phyloP scores from a whole-genome alignment of 2,888 invertebrate genomes.

The Drosophila phalerata region DNA sequence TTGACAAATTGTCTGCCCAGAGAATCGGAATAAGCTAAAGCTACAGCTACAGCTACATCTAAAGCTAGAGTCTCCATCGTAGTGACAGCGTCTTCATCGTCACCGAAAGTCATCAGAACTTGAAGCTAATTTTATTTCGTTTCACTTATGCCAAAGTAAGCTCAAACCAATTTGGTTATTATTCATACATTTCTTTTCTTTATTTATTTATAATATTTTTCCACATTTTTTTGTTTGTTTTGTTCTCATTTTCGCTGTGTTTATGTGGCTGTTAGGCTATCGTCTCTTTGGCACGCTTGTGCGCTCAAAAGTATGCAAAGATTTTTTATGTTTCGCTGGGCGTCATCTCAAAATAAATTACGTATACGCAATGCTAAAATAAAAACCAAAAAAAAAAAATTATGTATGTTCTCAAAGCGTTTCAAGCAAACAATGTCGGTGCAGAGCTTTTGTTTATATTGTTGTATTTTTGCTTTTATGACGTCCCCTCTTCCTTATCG shows the following conservation, averaged over 20 bases:
- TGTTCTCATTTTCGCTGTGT: slow-evolving; percentile 38
- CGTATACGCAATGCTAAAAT: slow-evolving; percentile 56
- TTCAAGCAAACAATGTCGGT: slow-evolving; percentile 70
- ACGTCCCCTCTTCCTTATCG: not conserved
- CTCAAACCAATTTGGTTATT: slow-evolving; percentile 72
- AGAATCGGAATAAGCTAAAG: not conserved
- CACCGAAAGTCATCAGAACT: slow-evolving; percentile 52
- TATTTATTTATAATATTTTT: slow-evolving; percentile 12
- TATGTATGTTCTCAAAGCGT: slow-evolving; percentile 65
- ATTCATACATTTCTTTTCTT: slow-evolving; percentile 53
- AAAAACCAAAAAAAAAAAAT: slow-evolving; percentile 35
- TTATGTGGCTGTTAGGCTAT: slow-evolving; percentile 38
- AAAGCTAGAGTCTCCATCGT: not conserved
- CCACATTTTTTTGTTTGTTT: not conserved
- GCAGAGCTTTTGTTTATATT: slow-evolving; percentile 74
- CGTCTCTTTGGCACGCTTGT: slow-evolving; percentile 40
- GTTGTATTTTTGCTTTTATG: slow-evolving; percentile 49
- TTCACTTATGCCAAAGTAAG: slow-evolving; percentile 67
- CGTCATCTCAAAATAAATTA: slow-evolving; percentile 50
- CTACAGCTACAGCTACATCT: not conserved
- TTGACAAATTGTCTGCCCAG: slow-evolving; percentile 72
- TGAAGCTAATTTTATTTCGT: slow-evolving; percentile 75
- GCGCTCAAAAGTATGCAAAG: slow-evolving; percentile 48
- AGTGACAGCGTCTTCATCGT: not conserved
- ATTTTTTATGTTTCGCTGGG: slow-evolving; percentile 31